Evolutionary conservation across 2,797 vertebrate species (phyloP).

Genomic region (Jordanella pulchra): DNA sequence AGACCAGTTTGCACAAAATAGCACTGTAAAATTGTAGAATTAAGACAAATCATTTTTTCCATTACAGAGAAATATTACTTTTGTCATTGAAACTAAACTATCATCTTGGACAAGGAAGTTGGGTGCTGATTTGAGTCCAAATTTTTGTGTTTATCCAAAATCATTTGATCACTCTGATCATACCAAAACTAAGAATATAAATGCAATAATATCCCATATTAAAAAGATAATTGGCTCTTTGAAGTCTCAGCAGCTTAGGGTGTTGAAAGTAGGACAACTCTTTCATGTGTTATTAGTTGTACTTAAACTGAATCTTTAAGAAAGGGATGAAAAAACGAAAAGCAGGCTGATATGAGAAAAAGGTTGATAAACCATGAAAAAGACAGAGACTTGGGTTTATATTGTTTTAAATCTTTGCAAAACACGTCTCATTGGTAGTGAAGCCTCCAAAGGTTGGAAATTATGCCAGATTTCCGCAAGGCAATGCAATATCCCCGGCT

Average conservation of each 20-base stretch:
- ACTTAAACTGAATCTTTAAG: conserved; percentile 34
- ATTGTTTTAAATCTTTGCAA: conserved; percentile 23
- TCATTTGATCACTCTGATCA: conserved; percentile 25
- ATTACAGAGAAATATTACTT: neutral
- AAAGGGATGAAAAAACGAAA: conserved; percentile 11
- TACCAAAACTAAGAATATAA: conserved; percentile 44
- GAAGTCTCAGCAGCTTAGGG: conserved; percentile 47
- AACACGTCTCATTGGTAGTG: neutral
- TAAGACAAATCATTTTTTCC: conserved; percentile 9
- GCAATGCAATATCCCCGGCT: conserved; percentile 1
- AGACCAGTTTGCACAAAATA: conserved; percentile 22
- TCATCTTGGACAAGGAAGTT: neutral
- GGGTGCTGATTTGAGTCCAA: conserved; percentile 19
- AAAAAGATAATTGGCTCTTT: conserved; percentile 50
- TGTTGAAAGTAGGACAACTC: conserved; percentile 56
- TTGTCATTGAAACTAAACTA: neutral
- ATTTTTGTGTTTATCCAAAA: conserved; percentile 20
- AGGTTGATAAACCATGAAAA: conserved; percentile 34
- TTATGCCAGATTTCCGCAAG: conserved; percentile 4
- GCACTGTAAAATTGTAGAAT: conserved; percentile 25
- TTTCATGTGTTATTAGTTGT: conserved; percentile 65
- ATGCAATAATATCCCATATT: conserved; percentile 43
- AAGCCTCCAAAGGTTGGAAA: neutral
- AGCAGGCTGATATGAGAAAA: conserved; percentile 4
- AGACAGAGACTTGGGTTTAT: conserved; percentile 53